Evolutionary conservation across 2,113 vertebrate species (phyloP).

Genomic region (Mus pahari): DNA sequence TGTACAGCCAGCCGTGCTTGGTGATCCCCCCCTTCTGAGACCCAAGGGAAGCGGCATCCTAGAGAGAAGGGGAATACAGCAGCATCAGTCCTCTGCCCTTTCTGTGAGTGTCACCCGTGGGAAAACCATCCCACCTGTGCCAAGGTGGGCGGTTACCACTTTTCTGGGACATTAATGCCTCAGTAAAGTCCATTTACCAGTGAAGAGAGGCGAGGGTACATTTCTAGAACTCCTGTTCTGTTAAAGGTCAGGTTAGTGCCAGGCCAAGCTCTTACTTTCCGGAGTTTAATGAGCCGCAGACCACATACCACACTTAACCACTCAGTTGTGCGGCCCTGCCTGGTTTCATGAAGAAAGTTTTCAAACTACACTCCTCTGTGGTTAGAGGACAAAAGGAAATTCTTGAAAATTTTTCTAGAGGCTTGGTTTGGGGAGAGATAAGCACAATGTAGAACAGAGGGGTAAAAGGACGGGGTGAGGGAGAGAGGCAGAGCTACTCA

Average conservation of each 20-base stretch:
- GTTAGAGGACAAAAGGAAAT: slow-evolving; percentile 71
- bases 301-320: slow-evolving; percentile 49
- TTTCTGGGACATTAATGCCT: neutral
- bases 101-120: neutral
- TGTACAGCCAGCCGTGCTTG: slow-evolving; percentile 98
- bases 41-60: slow-evolving; percentile 97
- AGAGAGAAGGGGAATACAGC: neutral
- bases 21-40: slow-evolving; percentile 98
- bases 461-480: neutral
- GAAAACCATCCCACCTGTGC: neutral
- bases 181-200: neutral
- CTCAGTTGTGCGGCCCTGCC: slow-evolving; percentile 16
- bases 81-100: neutral
- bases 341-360: slow-evolving; percentile 65
- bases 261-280: slow-evolving; percentile 40
- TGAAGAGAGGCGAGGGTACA: neutral
- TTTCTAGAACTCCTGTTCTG: slow-evolving; percentile 6
- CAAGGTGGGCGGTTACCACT: neutral
- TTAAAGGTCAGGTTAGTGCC: neutral
- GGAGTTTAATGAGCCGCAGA: slow-evolving; percentile 55
- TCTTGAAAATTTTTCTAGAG: slow-evolving; percentile 78
- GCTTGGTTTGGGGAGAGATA: slow-evolving; percentile 74
- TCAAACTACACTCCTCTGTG: slow-evolving; percentile 63
- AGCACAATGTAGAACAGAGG: slow-evolving; percentile 23
- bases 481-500: neutral